Conservation (phyloP, 2,113 vertebrate genomes). For the Phalacrocorax carbo region DNA sequence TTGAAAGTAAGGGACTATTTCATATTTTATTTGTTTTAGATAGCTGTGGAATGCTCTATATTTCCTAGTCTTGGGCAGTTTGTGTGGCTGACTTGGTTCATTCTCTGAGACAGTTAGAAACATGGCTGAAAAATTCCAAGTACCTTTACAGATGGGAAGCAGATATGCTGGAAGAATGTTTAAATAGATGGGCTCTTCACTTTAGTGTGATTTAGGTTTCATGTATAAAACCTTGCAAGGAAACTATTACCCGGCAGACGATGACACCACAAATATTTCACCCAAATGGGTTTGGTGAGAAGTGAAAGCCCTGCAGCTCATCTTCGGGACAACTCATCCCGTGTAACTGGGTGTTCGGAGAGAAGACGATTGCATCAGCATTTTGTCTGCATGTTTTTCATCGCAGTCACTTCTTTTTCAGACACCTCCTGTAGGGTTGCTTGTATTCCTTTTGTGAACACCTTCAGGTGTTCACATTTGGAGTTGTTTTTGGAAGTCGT, state of each 20-base stretch:
- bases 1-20: background rate
- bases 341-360: background rate
- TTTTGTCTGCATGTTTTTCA: background rate
- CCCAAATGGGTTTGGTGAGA: background rate
- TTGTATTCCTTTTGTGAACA: background rate
- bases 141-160: background rate
- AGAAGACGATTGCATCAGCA: background rate
- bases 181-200: background rate
- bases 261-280: background rate
- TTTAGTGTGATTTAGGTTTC: background rate
- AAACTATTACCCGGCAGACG: background rate
- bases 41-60: background rate
- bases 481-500: background rate
- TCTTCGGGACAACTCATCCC: rapidly evolving
- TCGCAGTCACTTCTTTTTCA: background rate
- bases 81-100: background rate
- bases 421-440: background rate
- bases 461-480: background rate
- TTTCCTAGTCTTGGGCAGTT: background rate
- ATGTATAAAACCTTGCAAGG: background rate
- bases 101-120: background rate
- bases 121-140: background rate
- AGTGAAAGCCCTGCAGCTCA: background rate
- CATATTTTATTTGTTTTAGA: background rate
- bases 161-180: background rate